A percentile compares a stretch with the other conserved stretches of the same genome.
Conservation (phyloP, 2,113 vertebrate genomes). For the Pampusana beccarii region DNA sequence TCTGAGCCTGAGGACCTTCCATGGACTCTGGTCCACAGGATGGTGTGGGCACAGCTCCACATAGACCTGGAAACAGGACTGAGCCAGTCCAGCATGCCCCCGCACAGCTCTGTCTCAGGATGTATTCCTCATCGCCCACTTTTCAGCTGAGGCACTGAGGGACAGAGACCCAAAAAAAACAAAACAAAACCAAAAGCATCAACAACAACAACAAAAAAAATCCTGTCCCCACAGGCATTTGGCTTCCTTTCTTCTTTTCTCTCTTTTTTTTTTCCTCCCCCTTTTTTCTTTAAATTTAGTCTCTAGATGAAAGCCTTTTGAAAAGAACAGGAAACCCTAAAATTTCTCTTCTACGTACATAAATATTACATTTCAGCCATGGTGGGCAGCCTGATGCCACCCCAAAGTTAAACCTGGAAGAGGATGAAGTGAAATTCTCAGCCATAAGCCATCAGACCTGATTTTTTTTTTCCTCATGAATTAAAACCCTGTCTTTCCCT, state of each 20-base stretch:
- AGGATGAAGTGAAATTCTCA: conserved; percentile 52
- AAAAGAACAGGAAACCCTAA: conserved; percentile 58
- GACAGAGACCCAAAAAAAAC: neutral
- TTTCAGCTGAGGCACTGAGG: neutral
- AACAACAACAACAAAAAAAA: neutral
- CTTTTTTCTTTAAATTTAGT: conserved; percentile 2
- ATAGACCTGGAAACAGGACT: neutral
- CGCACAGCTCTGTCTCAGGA: neutral
- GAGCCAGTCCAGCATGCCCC: neutral
- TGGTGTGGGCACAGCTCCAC: neutral
- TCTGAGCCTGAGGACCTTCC: neutral
- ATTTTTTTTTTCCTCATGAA: neutral
- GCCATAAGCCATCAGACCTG: neutral
- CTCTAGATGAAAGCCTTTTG: conserved; percentile 19
- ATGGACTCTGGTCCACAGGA: neutral
- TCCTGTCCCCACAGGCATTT: neutral
- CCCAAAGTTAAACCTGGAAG: conserved; percentile 56
- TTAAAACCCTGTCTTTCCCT: conserved; percentile 51
- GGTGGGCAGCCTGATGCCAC: conserved; percentile 43
- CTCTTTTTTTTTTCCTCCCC: neutral
- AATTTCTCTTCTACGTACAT: neutral
- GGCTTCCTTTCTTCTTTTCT: conserved; percentile 15
- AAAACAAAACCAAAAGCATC: neutral
- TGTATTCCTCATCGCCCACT: neutral
- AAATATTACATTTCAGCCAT: conserved; percentile 31